Percentiles rank a stretch among this genome's conserved stretches.
Conservation (phyloP, 2,888 invertebrate genomes). For the Lasioglossum figueresi region DNA sequence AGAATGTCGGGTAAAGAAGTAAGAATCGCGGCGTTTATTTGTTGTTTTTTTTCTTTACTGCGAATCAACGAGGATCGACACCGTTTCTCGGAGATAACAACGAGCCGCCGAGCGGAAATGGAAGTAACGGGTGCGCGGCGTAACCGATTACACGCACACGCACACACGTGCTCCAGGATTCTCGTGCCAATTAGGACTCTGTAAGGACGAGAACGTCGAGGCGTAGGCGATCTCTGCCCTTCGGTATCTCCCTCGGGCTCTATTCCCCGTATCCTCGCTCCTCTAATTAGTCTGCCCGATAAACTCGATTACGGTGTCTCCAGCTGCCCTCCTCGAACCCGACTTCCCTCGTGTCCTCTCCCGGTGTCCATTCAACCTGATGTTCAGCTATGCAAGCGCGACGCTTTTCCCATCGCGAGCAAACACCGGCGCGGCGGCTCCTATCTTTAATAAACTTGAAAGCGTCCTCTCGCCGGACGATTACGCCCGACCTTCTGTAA, state of each 20-base stretch:
- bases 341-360: constrained; percentile 38
- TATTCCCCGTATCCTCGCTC: constrained; percentile 72
- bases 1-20: neutral
- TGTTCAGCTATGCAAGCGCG: constrained; percentile 41
- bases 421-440: neutral
- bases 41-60: neutral
- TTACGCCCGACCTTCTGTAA: neutral
- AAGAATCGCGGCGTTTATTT: neutral
- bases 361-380: constrained; percentile 38
- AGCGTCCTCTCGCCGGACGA: neutral
- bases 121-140: constrained; percentile 46
- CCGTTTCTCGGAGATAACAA: constrained; percentile 11
- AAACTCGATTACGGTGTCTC: constrained; percentile 75
- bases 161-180: constrained; percentile 25
- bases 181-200: constrained; percentile 65
- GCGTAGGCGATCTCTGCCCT: constrained; percentile 66
- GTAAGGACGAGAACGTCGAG: constrained; percentile 63
- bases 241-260: constrained; percentile 67
- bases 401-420: constrained; percentile 37
- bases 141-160: constrained; percentile 30
- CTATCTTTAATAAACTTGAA: neutral
- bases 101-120: constrained; percentile 34
- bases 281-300: constrained; percentile 78
- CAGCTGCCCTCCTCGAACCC: constrained; percentile 40
- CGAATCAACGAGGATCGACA: neutral